These are phyloP conservation scores for Ariopsis seemanni DNA, from an alignment of 2,113 vertebrate genomes.

Conservation along the genomic window DNA sequence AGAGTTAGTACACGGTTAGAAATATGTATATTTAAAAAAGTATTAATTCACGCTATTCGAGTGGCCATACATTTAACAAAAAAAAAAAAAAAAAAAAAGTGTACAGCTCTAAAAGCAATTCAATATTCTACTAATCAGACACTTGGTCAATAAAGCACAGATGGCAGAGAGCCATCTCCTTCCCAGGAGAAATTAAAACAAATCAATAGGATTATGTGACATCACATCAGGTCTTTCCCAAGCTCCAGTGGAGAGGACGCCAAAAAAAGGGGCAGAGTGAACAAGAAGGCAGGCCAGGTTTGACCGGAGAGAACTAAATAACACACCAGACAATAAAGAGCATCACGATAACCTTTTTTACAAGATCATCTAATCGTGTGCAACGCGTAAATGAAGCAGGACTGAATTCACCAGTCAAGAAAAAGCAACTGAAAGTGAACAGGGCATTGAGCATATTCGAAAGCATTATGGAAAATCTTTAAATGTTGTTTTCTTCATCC, in stretches of 20 bases:
- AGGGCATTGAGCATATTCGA: neutral
- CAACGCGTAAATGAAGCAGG: neutral
- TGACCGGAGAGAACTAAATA: neutral
- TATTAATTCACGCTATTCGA: neutral
- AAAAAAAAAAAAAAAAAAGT: conserved; percentile 1
- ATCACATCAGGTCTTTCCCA: neutral
- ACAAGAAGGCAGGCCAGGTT: neutral
- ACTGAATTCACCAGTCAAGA: neutral
- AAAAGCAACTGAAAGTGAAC: neutral
- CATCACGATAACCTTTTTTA: neutral
- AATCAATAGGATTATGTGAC: conserved; percentile 5
- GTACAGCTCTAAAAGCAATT: conserved; percentile 5
- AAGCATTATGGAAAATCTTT: neutral
- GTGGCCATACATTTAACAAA: neutral
- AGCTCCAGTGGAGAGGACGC: neutral
- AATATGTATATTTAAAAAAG: neutral
- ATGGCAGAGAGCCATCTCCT: conserved; percentile 18
- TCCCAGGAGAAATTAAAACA: conserved; percentile 20
- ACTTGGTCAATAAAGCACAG: conserved; percentile 22
- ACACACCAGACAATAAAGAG: neutral
- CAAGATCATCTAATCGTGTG: neutral
- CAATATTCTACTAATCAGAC: conserved; percentile 21
- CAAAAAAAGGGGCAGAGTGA: neutral
- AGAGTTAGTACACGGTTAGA: neutral
- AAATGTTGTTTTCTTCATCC: neutral